phyloP scores from a whole-genome alignment of 2,888 invertebrate genomes.

The Mystacides longicornis region DNA sequence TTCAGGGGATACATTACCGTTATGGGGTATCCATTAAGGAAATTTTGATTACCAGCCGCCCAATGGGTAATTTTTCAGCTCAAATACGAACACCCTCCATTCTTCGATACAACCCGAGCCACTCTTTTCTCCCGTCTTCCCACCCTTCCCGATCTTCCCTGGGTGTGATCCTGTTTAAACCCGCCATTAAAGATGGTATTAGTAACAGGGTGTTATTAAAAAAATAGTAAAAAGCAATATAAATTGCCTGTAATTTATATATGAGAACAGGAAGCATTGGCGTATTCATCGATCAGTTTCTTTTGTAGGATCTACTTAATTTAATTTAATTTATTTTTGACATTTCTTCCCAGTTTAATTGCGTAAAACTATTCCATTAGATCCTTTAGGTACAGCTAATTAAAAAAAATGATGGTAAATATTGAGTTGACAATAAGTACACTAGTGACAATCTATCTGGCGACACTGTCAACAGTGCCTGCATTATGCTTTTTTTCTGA shows the following conservation, averaged over 20 bases:
- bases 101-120: slow-evolving; percentile 1
- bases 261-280: slow-evolving; percentile 24
- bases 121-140: slow-evolving; percentile 1
- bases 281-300: too few relatives aligned
- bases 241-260: slow-evolving; percentile 27
- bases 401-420: too few relatives aligned
- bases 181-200: slow-evolving; percentile 26
- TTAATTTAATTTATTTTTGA: too few relatives aligned
- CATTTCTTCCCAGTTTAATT: too few relatives aligned
- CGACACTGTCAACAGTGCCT: too few relatives aligned
- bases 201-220: slow-evolving; percentile 26
- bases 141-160: slow-evolving; percentile 7
- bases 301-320: too few relatives aligned
- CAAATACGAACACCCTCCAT: neutral
- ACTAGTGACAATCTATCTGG: too few relatives aligned
- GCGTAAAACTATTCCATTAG: too few relatives aligned
- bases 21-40: neutral
- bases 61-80: slow-evolving; percentile 6
- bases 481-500: too few relatives aligned
- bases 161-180: slow-evolving; percentile 26
- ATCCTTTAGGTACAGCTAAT: too few relatives aligned
- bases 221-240: slow-evolving; percentile 28
- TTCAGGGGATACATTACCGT: neutral
- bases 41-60: slow-evolving; percentile 1
- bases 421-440: too few relatives aligned